Percentiles rank a stretch among this genome's conserved stretches.
Conservation (phyloP, 2,797 vertebrate genomes). For the Antrozous pallidus region DNA sequence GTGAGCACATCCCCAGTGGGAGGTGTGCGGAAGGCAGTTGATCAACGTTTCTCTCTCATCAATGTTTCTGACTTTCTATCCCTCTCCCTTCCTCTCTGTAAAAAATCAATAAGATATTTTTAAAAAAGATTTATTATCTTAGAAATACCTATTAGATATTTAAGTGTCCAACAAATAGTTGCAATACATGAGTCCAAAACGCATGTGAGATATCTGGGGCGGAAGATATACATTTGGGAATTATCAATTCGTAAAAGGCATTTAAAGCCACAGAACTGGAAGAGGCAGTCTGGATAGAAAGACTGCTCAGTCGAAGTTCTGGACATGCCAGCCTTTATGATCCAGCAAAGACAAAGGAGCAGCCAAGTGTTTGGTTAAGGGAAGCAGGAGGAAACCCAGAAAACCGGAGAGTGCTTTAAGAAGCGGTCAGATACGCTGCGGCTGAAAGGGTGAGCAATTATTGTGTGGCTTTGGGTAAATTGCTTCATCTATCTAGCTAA, state of each 20-base stretch:
- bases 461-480: not conserved
- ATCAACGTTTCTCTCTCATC: no score
- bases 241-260: not conserved
- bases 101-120: no score
- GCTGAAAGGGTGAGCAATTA: not conserved
- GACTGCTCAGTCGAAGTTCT: not conserved
- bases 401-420: not conserved
- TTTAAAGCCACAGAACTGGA: not conserved
- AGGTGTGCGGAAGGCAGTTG: no score
- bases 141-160: not conserved
- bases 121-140: constrained; percentile 12
- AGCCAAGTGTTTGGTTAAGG: not conserved
- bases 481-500: not conserved
- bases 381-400: not conserved
- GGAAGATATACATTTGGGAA: not conserved
- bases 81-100: no score
- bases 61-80: no score
- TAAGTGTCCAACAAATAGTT: not conserved
- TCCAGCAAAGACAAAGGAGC: not conserved
- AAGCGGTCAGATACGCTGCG: not conserved
- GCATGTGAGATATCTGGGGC: no score
- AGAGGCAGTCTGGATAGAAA: not conserved
- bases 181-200: not conserved
- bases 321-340: not conserved
- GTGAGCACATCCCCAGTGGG: no score